A percentile compares a stretch with the other conserved stretches of the same genome.
phyloP scores from a whole-genome alignment of 2,113 vertebrate species.

The Callopanchax toddi region DNA sequence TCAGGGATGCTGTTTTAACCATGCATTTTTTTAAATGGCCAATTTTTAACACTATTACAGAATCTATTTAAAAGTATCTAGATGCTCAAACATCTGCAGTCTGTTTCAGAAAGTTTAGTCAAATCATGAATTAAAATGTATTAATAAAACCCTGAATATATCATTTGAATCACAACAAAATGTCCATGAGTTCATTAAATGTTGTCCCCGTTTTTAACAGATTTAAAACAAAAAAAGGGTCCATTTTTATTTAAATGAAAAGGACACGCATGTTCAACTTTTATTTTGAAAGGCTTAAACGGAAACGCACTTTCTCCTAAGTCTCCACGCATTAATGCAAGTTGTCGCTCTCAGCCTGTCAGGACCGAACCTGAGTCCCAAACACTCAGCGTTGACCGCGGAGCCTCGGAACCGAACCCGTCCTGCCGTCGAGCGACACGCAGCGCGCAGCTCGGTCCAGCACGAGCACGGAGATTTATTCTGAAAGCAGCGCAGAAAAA shows the following conservation, averaged over 20 bases:
- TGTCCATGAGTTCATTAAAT: too few species aligned
- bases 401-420: slow-evolving; percentile 11
- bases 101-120: too few species aligned
- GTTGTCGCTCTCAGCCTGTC: slow-evolving; percentile 49
- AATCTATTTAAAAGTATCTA: too few species aligned
- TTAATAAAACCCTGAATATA: too few species aligned
- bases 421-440: slow-evolving; percentile 6
- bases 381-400: slow-evolving; percentile 43
- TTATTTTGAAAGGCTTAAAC: slow-evolving; percentile 50
- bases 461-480: slow-evolving; percentile 6
- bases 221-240: too few species aligned
- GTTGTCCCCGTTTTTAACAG: neutral
- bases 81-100: too few species aligned
- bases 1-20: too few species aligned
- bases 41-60: too few species aligned
- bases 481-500: slow-evolving; percentile 22
- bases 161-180: too few species aligned
- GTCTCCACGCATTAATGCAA: slow-evolving; percentile 31
- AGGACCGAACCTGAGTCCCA: slow-evolving; percentile 25
- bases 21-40: too few species aligned
- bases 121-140: too few species aligned
- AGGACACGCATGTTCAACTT: neutral
- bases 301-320: neutral
- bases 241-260: too few species aligned
- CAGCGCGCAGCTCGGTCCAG: neutral